Evolutionary conservation across 1,140 invertebrate species (phyloP).

Genomic region (Plutomurus gul): DNA sequence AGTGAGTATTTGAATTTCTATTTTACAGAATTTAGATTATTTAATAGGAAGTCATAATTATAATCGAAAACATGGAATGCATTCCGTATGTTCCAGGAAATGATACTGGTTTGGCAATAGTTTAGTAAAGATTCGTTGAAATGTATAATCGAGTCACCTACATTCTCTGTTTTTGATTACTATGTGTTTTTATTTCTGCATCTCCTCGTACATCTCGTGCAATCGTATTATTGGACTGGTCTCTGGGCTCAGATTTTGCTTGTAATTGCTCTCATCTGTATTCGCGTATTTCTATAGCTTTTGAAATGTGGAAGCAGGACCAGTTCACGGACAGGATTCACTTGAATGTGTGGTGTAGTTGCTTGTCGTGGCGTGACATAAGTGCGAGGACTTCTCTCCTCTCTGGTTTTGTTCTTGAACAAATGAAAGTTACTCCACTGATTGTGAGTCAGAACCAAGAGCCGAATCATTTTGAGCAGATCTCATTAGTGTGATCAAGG

Average conservation of each 20-base stretch:
- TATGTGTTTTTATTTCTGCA: no score
- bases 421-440: background rate
- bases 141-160: background rate
- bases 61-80: no score
- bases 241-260: background rate
- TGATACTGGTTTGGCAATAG: no score
- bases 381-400: background rate
- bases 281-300: background rate
- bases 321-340: background rate
- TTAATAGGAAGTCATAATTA: no score
- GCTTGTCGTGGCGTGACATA: slow-evolving; percentile 12
- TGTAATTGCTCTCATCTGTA: background rate
- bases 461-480: slow-evolving; percentile 7
- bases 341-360: background rate
- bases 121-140: no score
- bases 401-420: background rate
- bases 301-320: background rate
- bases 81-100: no score
- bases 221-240: background rate
- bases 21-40: no score
- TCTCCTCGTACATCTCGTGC: background rate
- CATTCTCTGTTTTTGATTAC: background rate
- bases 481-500: slow-evolving; percentile 28
- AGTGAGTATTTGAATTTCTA: no score
- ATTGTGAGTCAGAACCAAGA: slow-evolving; percentile 3